phyloP scores from a whole-genome alignment of 2,888 invertebrate genomes.

The Linnaemya vulpina region DNA sequence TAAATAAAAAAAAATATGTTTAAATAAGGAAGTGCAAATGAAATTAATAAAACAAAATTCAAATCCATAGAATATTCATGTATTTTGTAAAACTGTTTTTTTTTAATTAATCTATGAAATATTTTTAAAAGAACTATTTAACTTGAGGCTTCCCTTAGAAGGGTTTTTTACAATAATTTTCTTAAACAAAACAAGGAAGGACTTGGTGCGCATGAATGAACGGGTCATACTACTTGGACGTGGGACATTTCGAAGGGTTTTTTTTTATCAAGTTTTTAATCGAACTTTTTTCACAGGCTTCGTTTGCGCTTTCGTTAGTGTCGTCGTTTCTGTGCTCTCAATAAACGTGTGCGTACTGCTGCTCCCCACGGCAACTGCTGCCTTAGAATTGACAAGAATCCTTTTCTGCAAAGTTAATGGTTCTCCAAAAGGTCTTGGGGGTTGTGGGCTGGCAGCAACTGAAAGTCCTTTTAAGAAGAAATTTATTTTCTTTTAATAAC shows the following conservation, averaged over 20 bases:
- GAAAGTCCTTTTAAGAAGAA: conserved; percentile 37
- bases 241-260: background rate
- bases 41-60: background rate
- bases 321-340: no score
- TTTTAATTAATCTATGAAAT: background rate
- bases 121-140: conserved; percentile 47
- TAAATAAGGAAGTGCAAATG: no score
- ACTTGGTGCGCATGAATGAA: background rate
- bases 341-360: background rate
- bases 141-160: conserved; percentile 40
- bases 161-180: background rate
- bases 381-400: conserved; percentile 61
- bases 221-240: conserved; percentile 7
- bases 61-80: background rate
- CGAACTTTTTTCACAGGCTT: conserved; percentile 67
- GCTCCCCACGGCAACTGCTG: background rate
- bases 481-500: conserved; percentile 24
- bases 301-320: conserved; percentile 37
- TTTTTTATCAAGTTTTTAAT: conserved; percentile 53
- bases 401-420: conserved; percentile 87
- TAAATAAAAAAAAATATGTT: background rate
- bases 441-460: conserved; percentile 75
- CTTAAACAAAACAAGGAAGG: background rate
- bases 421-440: conserved; percentile 88
- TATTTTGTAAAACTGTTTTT: background rate